Percentiles rank a stretch among this genome's conserved stretches.
Conservation (phyloP, 2,888 invertebrate genomes). For the Standfussiana lucernea region DNA sequence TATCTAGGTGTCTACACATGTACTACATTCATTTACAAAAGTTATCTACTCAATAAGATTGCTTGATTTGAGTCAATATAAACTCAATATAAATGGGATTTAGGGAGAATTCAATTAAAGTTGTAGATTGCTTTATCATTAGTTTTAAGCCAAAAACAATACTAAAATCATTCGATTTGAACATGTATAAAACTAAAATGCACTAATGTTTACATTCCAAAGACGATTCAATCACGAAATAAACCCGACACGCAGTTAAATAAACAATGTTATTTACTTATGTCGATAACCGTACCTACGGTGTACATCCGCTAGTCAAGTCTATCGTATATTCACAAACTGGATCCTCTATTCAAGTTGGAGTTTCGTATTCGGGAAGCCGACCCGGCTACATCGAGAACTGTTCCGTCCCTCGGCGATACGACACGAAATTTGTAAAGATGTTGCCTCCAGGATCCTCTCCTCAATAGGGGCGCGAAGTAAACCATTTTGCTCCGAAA, state of each 20-base stretch:
- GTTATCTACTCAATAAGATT: slow-evolving; percentile 3
- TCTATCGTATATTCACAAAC: slow-evolving; percentile 69
- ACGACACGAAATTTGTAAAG: slow-evolving; percentile 78
- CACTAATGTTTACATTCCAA: not conserved
- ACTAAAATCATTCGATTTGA: not conserved
- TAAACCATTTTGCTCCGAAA: slow-evolving; percentile 68
- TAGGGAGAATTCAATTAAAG: slow-evolving; percentile 27
- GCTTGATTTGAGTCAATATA: slow-evolving; percentile 17
- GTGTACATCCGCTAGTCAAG: slow-evolving; percentile 48
- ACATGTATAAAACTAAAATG: not conserved
- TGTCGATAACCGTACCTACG: slow-evolving; percentile 37
- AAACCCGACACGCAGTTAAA: slow-evolving; percentile 28
- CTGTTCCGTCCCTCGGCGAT: slow-evolving; percentile 75
- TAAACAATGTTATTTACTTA: slow-evolving; percentile 34
- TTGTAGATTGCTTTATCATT: slow-evolving; percentile 1
- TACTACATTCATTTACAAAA: slow-evolving; percentile 29
- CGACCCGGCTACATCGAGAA: slow-evolving; percentile 68
- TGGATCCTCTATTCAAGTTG: slow-evolving; percentile 74
- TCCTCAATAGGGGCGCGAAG: slow-evolving; percentile 66
- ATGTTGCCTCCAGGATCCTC: slow-evolving; percentile 68
- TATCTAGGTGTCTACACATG: not conserved
- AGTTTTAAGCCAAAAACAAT: not conserved
- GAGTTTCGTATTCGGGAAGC: slow-evolving; percentile 70
- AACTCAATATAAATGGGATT: slow-evolving; percentile 29
- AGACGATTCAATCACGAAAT: slow-evolving; percentile 15